phyloP scores from a whole-genome alignment of 2,797 vertebrate genomes.

The Liasis olivaceus region DNA sequence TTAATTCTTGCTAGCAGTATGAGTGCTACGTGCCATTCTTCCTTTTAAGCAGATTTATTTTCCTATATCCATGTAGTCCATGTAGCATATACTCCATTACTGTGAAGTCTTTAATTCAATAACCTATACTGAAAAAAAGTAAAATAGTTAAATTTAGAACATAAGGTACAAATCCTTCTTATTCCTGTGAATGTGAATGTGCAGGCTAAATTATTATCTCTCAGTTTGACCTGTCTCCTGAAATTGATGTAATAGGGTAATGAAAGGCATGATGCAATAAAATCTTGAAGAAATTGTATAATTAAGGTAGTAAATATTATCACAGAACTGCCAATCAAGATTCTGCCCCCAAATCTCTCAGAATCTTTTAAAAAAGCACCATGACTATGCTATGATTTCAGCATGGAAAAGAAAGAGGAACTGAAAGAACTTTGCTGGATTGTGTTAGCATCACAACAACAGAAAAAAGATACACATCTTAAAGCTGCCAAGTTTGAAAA shows the following conservation, averaged over 20 bases:
- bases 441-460: not conserved
- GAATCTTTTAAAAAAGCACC: no score
- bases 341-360: no score
- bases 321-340: no score
- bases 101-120: constrained; percentile 4
- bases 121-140: constrained; percentile 14
- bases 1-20: not conserved
- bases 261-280: not conserved
- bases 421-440: not conserved
- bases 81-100: not conserved
- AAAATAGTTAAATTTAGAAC: no score
- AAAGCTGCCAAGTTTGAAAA: no score
- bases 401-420: not conserved
- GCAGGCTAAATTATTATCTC: not conserved
- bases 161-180: no score
- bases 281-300: no score
- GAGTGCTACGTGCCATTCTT: not conserved
- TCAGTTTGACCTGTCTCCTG: not conserved
- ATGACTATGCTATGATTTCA: not conserved
- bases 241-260: not conserved
- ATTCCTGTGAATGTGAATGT: not conserved
- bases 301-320: no score
- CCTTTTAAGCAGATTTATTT: not conserved
- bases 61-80: not conserved
- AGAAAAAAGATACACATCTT: not conserved